Evolutionary conservation across 2,113 vertebrate genomes (phyloP).

Genomic region (Myrmophylax atrothorax): DNA sequence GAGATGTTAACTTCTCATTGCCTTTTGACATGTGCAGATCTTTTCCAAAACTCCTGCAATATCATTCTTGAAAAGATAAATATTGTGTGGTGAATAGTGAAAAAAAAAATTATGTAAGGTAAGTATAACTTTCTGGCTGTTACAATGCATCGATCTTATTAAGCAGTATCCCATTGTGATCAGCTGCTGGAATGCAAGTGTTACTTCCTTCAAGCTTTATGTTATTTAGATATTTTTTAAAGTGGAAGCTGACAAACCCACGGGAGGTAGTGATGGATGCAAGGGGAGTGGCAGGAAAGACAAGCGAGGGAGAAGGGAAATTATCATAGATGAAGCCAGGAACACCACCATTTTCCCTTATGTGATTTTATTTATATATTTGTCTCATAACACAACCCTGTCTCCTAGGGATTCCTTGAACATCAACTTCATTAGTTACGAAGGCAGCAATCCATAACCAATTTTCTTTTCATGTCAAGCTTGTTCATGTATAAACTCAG

Average conservation of each 20-base stretch:
- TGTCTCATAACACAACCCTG: conserved; percentile 27
- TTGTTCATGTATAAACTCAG: conserved; percentile 74
- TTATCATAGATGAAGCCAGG: conserved; percentile 14
- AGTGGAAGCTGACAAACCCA: background rate
- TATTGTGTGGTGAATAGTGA: background rate
- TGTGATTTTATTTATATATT: conserved; percentile 26
- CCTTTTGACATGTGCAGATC: background rate
- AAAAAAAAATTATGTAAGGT: background rate
- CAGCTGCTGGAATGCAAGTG: background rate
- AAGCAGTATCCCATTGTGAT: conserved; percentile 15
- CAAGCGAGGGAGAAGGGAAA: background rate
- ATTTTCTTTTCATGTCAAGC: conserved; percentile 78
- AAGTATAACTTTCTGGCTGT: background rate
- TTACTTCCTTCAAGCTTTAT: conserved; percentile 20
- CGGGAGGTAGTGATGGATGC: conserved; percentile 10
- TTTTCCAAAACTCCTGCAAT: background rate
- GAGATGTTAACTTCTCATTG: background rate
- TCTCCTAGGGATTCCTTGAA: conserved; percentile 70
- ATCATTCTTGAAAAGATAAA: background rate
- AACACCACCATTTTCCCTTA: background rate
- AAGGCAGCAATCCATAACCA: conserved; percentile 83
- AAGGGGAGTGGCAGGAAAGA: conserved; percentile 11
- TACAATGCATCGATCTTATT: conserved; percentile 22
- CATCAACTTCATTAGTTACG: conserved; percentile 79
- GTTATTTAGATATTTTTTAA: conserved; percentile 54